Evolutionary conservation across 2,797 vertebrate genomes (phyloP).

Genomic region (Gastrophryne carolinensis): DNA sequence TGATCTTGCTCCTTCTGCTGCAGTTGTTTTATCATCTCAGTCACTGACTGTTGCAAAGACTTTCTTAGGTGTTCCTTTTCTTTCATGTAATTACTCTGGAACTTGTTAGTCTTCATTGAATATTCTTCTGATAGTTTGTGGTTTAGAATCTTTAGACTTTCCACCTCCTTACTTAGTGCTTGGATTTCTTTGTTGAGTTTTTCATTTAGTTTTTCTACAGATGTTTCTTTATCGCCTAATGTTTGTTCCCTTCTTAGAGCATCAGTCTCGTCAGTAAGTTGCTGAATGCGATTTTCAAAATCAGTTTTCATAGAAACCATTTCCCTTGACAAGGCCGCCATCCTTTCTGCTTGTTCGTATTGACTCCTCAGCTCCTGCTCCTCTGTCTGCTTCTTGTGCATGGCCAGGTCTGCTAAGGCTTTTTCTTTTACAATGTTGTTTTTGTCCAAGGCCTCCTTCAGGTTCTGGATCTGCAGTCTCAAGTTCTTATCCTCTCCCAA

Average conservation of each 20-base stretch:
- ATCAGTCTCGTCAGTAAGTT: slow-evolving; percentile 64
- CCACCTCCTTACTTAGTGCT: slow-evolving; percentile 67
- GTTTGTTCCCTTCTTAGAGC: slow-evolving; percentile 65
- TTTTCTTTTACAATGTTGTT: slow-evolving; percentile 80
- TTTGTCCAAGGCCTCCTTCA: slow-evolving; percentile 84
- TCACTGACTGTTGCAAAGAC: slow-evolving; percentile 72
- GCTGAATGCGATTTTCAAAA: slow-evolving; percentile 71
- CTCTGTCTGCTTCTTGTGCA: slow-evolving; percentile 69
- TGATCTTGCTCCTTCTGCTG: slow-evolving; percentile 84
- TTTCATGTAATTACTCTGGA: slow-evolving; percentile 67
- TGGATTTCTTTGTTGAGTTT: slow-evolving; percentile 59
- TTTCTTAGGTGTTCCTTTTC: slow-evolving; percentile 75
- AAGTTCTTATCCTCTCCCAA: slow-evolving; percentile 70
- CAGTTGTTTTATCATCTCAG: slow-evolving; percentile 77
- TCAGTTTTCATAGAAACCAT: slow-evolving; percentile 67
- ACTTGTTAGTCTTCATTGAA: slow-evolving; percentile 63
- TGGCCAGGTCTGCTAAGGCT: slow-evolving; percentile 66
- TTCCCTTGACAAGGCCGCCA: slow-evolving; percentile 62
- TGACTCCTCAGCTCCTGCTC: slow-evolving; percentile 73
- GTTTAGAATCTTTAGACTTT: slow-evolving; percentile 66
- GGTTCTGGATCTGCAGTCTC: slow-evolving; percentile 77
- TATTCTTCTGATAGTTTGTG: slow-evolving; percentile 60
- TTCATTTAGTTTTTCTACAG: slow-evolving; percentile 60
- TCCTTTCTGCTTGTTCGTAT: slow-evolving; percentile 57
- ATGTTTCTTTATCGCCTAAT: slow-evolving; percentile 61